Base-by-base conservation (phyloP, 1,140 invertebrate species). In the Heterodera carotae region DNA sequence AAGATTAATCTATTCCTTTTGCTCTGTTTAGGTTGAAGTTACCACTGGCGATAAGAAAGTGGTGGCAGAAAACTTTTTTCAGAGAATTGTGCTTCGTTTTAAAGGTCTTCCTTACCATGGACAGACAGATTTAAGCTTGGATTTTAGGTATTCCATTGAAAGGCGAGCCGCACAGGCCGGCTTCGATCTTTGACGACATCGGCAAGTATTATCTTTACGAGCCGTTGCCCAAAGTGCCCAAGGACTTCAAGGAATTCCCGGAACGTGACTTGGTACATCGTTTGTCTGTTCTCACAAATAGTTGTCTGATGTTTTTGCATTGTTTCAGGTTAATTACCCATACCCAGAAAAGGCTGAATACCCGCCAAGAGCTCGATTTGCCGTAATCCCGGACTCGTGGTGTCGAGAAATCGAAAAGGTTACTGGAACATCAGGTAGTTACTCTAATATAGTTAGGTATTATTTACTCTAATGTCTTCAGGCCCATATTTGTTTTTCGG, bases 1-100 rank as follows among this genome's bases (percentile, higher is more conserved):
- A n/a, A n/a, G n/a, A n/a, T n/a, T n/a, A n/a, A n/a, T n/a, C n/a
- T n/a, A n/a, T n/a, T n/a, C n/a, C n/a, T n/a, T n/a, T n/a, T n/a
- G n/a, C n/a, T n/a, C n/a, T n/a, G n/a, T 76, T 67, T 76, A 88
- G 79, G 91, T 99, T 72, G 97, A 99, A 91, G 93, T 99, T 18
- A 99, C 97, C 89, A 94, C 99, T 84, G 94, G 99, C 91, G 96
- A 97, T 88, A 94, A 96, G 88, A 92, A 92, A 82, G 95, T 99
- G 5, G 89, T 93, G 83, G 96, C 98, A 68, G 92, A 93, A 5
- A 76, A 76, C 34, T 85, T 87, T 76, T 84, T 85, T 78, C 85
- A 85, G 70, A 85, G 87, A 80, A 83, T 85, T 36, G 74, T 77
- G 31, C 77, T 75, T 48, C 83, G 84, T 39, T 85, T 87, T 84